Evolutionary conservation across 2,797 vertebrate species (phyloP), one percentile per base, ranked within the genome.

Genomic region (Megalops cyprinoides): DNA sequence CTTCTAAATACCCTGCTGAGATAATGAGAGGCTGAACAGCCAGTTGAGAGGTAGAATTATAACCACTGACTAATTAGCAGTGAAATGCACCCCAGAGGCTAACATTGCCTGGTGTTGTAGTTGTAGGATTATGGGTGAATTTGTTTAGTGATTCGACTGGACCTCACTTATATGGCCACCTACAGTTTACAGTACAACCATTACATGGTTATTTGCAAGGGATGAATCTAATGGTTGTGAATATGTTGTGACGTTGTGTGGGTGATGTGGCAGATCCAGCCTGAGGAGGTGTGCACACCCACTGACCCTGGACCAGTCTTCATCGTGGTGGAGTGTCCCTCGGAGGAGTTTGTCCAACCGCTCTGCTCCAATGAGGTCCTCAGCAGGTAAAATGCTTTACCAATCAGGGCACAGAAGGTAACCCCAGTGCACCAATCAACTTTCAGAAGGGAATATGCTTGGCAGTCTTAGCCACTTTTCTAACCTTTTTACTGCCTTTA

Each of bases 201-300:
- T 12, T n/a, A 62, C 25, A 20, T 25, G 34, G 34, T 2, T 34
- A 14, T 3, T 2, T 2, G 42, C 20, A 25, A 2, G 74, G 44
- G 25, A 48, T 46, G 73, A 74, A 28, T 37, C 51, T 78, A n/a
- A 9, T 4, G 20, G 10, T 62, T 44, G 20, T 46, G 48, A 39
- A 14, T 14, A 48, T 56, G 34, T 51, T 20, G n/a, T 2, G 62
- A 12, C 28, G 8, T 14, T 48, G 14, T 31, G 28, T 31, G 3
- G 39, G 60, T 31, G 12, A 5, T 53, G 74, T 83, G 77, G 34
- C 90, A 99, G 98, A 96, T 99, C 81, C 86, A 85, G 0, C 95
- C 98, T 0, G 96, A 96, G 84, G 96, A 99, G 84, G 93, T 99
- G 0, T 98, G 97, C 10, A 96, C 96, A 0, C 96, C 97, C 3